Percentiles rank a stretch among this genome's conserved stretches.
Evolutionary conservation across 1,140 invertebrate genomes (phyloP).

Genomic region (Caenorhabditis elegans): WBcel235 BX284602.5:9772501-9773000

Average conservation of each 20-base stretch:
- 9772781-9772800: too few relatives aligned
- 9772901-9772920: conserved; percentile 27
- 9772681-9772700: conserved; percentile 50
- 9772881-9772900: conserved; percentile 36
- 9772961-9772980: background rate
- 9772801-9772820: too few relatives aligned
- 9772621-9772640: conserved; percentile 17
- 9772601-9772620: too few relatives aligned
- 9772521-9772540: too few relatives aligned
- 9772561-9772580: too few relatives aligned
- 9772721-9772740: conserved; percentile 48
- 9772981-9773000: background rate
- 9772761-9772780: too few relatives aligned
- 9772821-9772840: too few relatives aligned
- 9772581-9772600: too few relatives aligned
- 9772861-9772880: conserved; percentile 42
- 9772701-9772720: conserved; percentile 37
- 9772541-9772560: too few relatives aligned
- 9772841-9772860: background rate
- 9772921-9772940: background rate
- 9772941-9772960: conserved; percentile 30
- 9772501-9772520: too few relatives aligned
- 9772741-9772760: too few relatives aligned
- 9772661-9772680: conserved; percentile 50
- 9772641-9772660: conserved; percentile 32